A percentile compares a stretch with the other conserved stretches of the same genome.
phyloP scores from a whole-genome alignment of 2,888 invertebrate species.

The Microctonus aethiopoides region DNA sequence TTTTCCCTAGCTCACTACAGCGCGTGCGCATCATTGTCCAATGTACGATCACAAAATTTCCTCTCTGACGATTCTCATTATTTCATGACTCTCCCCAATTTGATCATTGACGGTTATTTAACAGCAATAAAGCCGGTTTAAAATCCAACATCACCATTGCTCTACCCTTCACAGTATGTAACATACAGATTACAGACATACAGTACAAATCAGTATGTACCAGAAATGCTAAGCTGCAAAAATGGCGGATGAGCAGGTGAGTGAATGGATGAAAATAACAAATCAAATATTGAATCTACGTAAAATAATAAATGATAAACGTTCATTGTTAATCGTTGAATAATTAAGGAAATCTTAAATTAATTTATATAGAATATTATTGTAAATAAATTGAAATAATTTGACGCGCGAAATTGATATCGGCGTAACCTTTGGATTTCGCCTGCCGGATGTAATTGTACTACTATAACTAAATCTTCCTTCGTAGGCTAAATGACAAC shows the following conservation, averaged over 20 bases:
- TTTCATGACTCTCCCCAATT: too few relatives aligned
- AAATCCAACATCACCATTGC: neutral
- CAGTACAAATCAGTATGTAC: slow-evolving; percentile 47
- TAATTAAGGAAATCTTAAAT: slow-evolving; percentile 16
- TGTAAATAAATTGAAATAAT: neutral
- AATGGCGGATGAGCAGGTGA: slow-evolving; percentile 85
- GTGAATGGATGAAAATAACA: slow-evolving; percentile 66
- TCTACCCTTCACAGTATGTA: neutral
- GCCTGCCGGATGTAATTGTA: slow-evolving; percentile 19
- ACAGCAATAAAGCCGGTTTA: too few relatives aligned
- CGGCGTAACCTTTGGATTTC: slow-evolving; percentile 30
- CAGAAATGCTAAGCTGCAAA: slow-evolving; percentile 67
- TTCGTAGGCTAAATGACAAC: slow-evolving; percentile 7
- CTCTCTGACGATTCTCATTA: too few relatives aligned
- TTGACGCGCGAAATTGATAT: slow-evolving; percentile 10
- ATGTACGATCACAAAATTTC: too few relatives aligned
- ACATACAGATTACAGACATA: neutral
- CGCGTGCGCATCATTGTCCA: too few relatives aligned
- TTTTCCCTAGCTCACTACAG: too few relatives aligned
- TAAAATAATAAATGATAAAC: slow-evolving; percentile 15
- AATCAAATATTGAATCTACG: slow-evolving; percentile 43
- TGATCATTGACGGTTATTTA: too few relatives aligned
- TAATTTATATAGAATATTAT: neutral
- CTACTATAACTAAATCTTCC: neutral
- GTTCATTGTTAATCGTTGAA: slow-evolving; percentile 6